Evolutionary conservation across 2,797 vertebrate genomes (phyloP), one percentile per base, ranked within the genome.

Genomic region (Steatocranus sp.): DNA sequence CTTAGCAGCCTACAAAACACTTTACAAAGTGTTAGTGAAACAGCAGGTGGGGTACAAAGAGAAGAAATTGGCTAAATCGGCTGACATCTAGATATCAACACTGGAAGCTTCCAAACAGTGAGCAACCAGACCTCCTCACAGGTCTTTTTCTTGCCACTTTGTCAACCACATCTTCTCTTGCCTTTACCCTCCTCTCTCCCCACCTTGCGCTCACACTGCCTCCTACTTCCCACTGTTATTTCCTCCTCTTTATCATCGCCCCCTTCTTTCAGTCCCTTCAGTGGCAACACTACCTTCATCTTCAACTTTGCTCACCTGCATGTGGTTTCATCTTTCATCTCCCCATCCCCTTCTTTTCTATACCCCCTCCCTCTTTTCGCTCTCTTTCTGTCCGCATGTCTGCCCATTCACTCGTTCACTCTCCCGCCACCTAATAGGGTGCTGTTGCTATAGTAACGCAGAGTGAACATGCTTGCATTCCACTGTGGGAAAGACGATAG

Each of bases 361-460:
- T 10, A 1, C 75, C 23, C 66, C 46, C 36, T 66, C 23, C 38
- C 18, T 41, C 63, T 87, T 76, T 49, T 80, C 56, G 9, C 51
- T 56, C 32, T 58, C 76, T 61, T 61, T 79, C 83, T 76, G 41
- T 73, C 58, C 23, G 36, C 79, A 78, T 58, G 83, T 87, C 74
- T 88, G 84, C 83, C 83, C 76, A 41, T 85, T 92, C 91, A 84
- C 75, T 89, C 53, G 76, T 83, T 91, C 80, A 73, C 83, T 86
- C 85, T 83, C 85, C 75, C 80, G 82, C 88, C 90, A 86, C 88
- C 89, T 93, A 94, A 96, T 90, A 87, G 92, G 92, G 84, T 90
- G 86, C 83, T 87, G 95, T 96, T 96, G 92, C 95, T 89, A 94
- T 96, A 91, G 95, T 83, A 94, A 96, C 94, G 7, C 36, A 5